A percentile compares a stretch with the other conserved stretches of the same genome.
Evolutionary conservation across 2,113 vertebrate genomes (phyloP).

Genomic region (Gallinago paraguaiae): DNA sequence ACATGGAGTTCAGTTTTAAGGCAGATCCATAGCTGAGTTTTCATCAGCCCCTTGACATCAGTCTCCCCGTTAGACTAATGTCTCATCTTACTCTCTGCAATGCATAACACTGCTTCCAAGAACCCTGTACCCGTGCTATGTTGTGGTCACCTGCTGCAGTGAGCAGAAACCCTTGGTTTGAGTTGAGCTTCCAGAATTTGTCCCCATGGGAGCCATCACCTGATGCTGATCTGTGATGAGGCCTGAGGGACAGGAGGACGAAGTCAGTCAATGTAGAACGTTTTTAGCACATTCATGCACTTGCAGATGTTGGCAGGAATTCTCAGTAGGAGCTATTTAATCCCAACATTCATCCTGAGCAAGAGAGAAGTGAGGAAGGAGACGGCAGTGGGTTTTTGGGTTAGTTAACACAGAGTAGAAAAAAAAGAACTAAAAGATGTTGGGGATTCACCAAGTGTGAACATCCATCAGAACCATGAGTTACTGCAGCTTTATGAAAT

Average conservation of each 20-base stretch:
- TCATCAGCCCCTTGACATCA: not conserved
- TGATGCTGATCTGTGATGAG: not conserved
- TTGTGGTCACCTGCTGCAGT: not conserved
- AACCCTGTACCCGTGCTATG: fast-evolving
- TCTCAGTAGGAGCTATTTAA: not conserved
- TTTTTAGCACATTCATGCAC: not conserved
- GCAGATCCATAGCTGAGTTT: not conserved
- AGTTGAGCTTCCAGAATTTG: not conserved
- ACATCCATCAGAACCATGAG: not conserved
- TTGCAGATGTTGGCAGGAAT: not conserved
- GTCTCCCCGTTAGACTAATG: not conserved
- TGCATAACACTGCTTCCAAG: not conserved
- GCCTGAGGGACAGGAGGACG: not conserved
- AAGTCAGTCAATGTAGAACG: not conserved
- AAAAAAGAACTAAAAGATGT: not conserved
- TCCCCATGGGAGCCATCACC: fast-evolving
- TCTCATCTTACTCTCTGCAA: not conserved
- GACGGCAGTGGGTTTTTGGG: not conserved
- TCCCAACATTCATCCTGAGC: not conserved
- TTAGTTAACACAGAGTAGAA: not conserved
- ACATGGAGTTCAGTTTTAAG: not conserved
- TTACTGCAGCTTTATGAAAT: not conserved
- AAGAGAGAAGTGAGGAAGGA: not conserved
- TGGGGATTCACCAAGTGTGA: not conserved
- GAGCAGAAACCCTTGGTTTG: not conserved